phyloP scores from a whole-genome alignment of 2,888 invertebrate genomes.

The Drosophila aldrichi region DNA sequence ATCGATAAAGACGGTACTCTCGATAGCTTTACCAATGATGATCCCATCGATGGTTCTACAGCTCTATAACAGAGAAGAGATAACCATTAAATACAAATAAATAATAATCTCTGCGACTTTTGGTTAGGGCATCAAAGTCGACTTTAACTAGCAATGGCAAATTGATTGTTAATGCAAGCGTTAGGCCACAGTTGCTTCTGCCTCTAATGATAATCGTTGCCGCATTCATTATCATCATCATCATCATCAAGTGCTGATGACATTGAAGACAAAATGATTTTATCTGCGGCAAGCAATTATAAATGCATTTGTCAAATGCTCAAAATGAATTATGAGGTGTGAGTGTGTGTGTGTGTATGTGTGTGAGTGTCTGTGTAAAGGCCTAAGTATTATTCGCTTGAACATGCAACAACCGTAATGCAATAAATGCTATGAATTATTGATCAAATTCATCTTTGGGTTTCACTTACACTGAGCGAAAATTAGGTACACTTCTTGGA shows the following conservation, averaged over 20 bases:
- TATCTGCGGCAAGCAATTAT: slow-evolving; percentile 67
- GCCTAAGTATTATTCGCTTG: slow-evolving; percentile 29
- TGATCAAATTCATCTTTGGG: slow-evolving; percentile 7
- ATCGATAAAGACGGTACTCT: too few species aligned
- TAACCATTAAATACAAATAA: too few species aligned
- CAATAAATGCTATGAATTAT: slow-evolving; percentile 50
- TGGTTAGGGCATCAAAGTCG: neutral
- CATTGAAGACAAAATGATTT: slow-evolving; percentile 31
- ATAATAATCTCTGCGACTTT: neutral
- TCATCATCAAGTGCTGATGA: slow-evolving; percentile 25
- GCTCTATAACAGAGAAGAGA: too few species aligned
- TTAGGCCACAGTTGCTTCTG: neutral
- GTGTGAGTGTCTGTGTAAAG: neutral
- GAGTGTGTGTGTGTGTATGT: neutral
- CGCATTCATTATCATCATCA: slow-evolving; percentile 9
- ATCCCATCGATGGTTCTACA: too few species aligned
- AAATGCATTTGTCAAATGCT: slow-evolving; percentile 70
- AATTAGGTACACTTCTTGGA: neutral
- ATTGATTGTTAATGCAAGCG: slow-evolving; percentile 39
- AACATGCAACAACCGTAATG: slow-evolving; percentile 55
- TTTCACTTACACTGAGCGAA: slow-evolving; percentile 6
- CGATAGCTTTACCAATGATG: too few species aligned
- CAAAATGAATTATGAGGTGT: slow-evolving; percentile 29
- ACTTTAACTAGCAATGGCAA: slow-evolving; percentile 51
- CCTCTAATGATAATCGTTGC: slow-evolving; percentile 10